Conservation (phyloP, 2,113 vertebrate genomes). For the Fregata magnificens region DNA sequence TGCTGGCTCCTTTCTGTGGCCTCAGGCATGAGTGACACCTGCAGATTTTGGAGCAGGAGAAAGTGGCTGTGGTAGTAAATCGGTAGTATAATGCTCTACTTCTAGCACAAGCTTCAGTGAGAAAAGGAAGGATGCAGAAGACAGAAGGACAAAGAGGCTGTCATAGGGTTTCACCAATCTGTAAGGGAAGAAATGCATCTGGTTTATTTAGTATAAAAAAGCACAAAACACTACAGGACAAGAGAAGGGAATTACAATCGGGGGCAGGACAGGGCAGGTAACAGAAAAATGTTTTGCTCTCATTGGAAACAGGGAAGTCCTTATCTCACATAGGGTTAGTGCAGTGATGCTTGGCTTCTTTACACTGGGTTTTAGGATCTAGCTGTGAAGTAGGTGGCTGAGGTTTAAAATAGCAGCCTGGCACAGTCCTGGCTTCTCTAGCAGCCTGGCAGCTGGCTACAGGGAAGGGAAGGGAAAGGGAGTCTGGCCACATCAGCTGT, state of each 20-base stretch:
- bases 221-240: not conserved
- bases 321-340: fast-evolving
- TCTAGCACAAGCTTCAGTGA: not conserved
- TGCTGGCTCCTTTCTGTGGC: not conserved
- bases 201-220: not conserved
- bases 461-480: not conserved
- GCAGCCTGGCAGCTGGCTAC: not conserved
- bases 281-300: not conserved
- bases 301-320: fast-evolving
- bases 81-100: not conserved
- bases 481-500: not conserved
- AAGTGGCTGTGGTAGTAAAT: not conserved
- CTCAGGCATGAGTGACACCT: not conserved
- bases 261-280: not conserved
- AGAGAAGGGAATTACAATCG: not conserved
- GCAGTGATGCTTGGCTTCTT: not conserved
- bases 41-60: not conserved
- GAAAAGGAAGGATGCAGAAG: not conserved
- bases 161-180: not conserved
- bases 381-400: not conserved
- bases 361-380: not conserved
- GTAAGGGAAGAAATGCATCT: not conserved
- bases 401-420: not conserved
- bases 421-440: not conserved
- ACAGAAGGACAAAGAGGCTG: not conserved